Evolutionary conservation across 1,140 invertebrate species (phyloP).

Genomic region (Vanessa atalanta): DNA sequence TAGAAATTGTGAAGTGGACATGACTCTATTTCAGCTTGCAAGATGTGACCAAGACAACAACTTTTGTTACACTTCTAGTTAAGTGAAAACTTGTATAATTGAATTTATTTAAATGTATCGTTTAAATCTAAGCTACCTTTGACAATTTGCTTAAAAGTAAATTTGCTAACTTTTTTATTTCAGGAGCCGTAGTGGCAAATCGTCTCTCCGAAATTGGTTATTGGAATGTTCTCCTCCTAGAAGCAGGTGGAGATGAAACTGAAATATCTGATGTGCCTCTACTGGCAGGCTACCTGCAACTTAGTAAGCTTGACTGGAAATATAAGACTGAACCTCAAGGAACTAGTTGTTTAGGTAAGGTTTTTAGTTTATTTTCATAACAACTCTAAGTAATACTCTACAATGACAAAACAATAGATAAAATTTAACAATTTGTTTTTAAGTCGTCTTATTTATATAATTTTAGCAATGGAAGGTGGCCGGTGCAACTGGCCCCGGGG

Average conservation of each 20-base stretch:
- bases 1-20: too few species aligned
- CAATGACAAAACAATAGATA: too few species aligned
- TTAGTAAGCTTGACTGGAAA: conserved; percentile 94
- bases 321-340: conserved; percentile 95
- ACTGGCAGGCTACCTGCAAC: conserved; percentile 92
- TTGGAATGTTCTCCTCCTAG: conserved; percentile 92
- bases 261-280: conserved; percentile 94
- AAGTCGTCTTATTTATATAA: conserved; percentile 21
- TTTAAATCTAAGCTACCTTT: neutral
- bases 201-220: conserved; percentile 88
- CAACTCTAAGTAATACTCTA: neutral
- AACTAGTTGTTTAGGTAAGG: conserved; percentile 87
- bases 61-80: too few species aligned
- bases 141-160: neutral
- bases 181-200: conserved; percentile 94
- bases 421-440: too few species aligned
- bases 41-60: too few species aligned
- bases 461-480: conserved; percentile 88
- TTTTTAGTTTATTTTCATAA: neutral
- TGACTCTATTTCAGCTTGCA: too few species aligned
- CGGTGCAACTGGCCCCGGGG: conserved; percentile 94
- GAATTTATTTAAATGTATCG: neutral
- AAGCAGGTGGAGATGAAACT: conserved; percentile 95
- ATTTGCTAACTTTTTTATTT: conserved; percentile 39
- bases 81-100: too few species aligned